These are phyloP conservation scores for Anoplolepis gracilipes DNA, from an alignment of 1,140 invertebrate genomes.

Conservation along the genomic window DNA sequence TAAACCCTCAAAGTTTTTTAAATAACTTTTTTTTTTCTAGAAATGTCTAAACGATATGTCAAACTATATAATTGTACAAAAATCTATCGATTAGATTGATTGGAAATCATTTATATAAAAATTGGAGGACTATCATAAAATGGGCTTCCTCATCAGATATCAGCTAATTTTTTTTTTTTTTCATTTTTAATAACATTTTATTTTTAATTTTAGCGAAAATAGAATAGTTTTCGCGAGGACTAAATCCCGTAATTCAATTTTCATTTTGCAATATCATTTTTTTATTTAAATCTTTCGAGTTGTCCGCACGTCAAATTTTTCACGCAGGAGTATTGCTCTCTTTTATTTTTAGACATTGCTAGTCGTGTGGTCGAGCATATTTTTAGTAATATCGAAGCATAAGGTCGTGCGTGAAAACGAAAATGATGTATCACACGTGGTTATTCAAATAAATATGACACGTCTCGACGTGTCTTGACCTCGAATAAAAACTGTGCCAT, in stretches of 20 bases:
- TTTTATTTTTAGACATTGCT: neutral
- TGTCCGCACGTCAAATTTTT: neutral
- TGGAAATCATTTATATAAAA: no score
- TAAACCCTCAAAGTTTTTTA: no score
- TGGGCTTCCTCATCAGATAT: no score
- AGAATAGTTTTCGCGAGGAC: neutral
- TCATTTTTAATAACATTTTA: neutral
- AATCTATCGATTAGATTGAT: no score
- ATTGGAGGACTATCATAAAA: no score
- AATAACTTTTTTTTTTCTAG: no score
- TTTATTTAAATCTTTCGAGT: neutral
- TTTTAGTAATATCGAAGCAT: constrained; percentile 35
- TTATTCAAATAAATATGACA: neutral
- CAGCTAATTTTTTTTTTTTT: no score
- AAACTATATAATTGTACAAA: no score
- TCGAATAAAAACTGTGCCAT: neutral
- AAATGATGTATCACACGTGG: constrained; percentile 25
- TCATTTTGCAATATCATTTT: neutral
- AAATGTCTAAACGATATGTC: no score
- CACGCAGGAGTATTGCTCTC: neutral
- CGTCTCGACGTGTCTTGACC: constrained; percentile 7
- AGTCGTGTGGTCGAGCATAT: constrained; percentile 15
- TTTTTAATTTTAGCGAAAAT: neutral
- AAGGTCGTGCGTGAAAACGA: constrained; percentile 22
- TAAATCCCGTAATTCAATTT: neutral